A percentile compares a stretch with the other conserved stretches of the same genome.
Evolutionary conservation across 2,797 vertebrate genomes (phyloP).

Genomic region (Xiphophorus birchmanni): DNA sequence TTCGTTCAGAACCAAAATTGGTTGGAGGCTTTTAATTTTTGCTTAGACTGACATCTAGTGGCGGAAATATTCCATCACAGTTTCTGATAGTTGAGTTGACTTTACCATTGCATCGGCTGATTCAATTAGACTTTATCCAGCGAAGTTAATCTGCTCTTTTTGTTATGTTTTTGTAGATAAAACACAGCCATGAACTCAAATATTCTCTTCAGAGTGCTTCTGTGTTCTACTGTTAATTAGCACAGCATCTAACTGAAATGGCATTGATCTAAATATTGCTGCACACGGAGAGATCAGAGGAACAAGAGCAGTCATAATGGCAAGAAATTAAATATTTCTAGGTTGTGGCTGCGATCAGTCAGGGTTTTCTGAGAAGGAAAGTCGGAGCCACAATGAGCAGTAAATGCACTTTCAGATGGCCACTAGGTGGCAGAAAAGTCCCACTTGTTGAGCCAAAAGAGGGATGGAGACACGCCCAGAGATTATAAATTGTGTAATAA

Average conservation of each 20-base stretch:
- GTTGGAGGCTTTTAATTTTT: conserved; percentile 14
- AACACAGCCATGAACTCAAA: background rate
- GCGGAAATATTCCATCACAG: conserved; percentile 19
- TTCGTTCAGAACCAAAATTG: background rate
- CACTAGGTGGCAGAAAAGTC: conserved; percentile 60
- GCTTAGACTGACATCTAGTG: conserved; percentile 57
- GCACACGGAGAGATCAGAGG: conserved; percentile 10
- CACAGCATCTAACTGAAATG: conserved; percentile 21
- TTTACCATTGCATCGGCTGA: background rate
- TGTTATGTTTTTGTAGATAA: background rate
- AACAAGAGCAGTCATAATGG: conserved; percentile 35
- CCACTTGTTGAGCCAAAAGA: background rate
- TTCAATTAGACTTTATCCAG: conserved; percentile 4
- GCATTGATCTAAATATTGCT: conserved; percentile 3
- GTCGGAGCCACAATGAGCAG: conserved; percentile 6
- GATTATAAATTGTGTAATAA: conserved; percentile 31
- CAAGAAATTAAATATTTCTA: conserved; percentile 8
- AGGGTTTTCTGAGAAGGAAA: background rate
- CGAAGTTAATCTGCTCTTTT: background rate
- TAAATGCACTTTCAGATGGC: conserved; percentile 26
- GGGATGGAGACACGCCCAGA: background rate
- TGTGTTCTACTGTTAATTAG: background rate
- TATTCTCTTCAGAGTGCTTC: background rate
- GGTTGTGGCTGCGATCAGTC: conserved; percentile 21
- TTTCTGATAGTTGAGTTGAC: background rate